A percentile compares a stretch with the other conserved stretches of the same genome.
Evolutionary conservation across 2,888 invertebrate genomes (phyloP).

Genomic region (Phengaris arion): DNA sequence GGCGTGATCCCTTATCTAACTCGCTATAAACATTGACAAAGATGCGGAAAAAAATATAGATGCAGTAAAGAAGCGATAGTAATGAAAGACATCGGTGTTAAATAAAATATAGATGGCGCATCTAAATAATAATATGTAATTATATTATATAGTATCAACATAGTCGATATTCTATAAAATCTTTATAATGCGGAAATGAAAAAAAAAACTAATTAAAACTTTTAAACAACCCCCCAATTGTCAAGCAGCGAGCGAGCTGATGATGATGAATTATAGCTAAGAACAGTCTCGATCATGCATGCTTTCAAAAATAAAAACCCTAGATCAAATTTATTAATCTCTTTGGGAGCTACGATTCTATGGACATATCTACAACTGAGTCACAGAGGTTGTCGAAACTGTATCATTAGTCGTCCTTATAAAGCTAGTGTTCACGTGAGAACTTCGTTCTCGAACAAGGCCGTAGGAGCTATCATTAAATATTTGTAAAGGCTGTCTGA

Average conservation of each 20-base stretch:
- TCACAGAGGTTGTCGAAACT: neutral
- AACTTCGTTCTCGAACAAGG: neutral
- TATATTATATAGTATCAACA: too few species aligned
- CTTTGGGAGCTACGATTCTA: too few species aligned
- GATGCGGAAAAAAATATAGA: neutral
- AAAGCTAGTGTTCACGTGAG: neutral
- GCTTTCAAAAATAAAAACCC: too few species aligned
- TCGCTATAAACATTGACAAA: neutral
- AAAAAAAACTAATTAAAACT: too few species aligned
- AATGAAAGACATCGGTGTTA: neutral
- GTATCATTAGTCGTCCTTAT: neutral
- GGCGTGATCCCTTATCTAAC: conserved; percentile 8
- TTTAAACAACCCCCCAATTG: too few species aligned
- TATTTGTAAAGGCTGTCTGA: conserved; percentile 9
- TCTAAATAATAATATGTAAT: too few species aligned
- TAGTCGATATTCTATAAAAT: too few species aligned
- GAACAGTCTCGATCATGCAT: too few species aligned
- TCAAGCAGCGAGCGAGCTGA: too few species aligned
- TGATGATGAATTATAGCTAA: too few species aligned
- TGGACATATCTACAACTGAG: neutral
- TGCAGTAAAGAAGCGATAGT: neutral
- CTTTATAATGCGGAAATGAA: too few species aligned
- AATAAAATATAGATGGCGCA: neutral
- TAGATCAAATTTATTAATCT: too few species aligned
- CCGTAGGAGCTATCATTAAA: conserved; percentile 7